phyloP scores from a whole-genome alignment of 2,113 vertebrate species.

The Lagenorhynchus albirostris region DNA sequence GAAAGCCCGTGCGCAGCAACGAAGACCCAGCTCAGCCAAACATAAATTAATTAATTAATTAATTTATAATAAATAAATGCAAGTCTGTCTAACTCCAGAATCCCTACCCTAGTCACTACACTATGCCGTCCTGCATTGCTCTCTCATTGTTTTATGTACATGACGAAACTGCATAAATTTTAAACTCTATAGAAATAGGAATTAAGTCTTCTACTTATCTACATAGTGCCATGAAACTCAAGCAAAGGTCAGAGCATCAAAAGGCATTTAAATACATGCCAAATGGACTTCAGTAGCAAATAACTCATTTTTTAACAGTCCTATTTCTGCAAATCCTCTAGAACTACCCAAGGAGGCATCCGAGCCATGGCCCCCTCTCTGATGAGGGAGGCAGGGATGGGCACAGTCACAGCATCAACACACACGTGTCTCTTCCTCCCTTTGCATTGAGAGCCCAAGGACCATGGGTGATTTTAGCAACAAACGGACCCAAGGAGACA shows the following conservation, averaged over 20 bases:
- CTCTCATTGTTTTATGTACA: not conserved
- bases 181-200: conserved; percentile 18
- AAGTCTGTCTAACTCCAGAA: not conserved
- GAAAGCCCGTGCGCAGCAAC: no score
- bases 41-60: no score
- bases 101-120: not conserved
- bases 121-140: not conserved
- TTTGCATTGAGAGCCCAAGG: not conserved
- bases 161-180: not conserved
- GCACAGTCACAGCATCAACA: not conserved
- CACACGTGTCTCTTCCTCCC: not conserved
- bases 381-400: not conserved
- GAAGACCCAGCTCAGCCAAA: no score
- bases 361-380: not conserved
- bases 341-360: not conserved
- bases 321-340: conserved; percentile 27
- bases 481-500: not conserved
- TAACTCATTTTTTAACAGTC: conserved; percentile 24
- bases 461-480: not conserved
- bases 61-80: not conserved
- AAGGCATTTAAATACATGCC: conserved; percentile 17
- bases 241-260: not conserved
- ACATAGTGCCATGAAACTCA: not conserved
- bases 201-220: not conserved
- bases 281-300: not conserved